These are phyloP conservation scores for Coelopa pilipes DNA, from an alignment of 2,888 invertebrate genomes.

Conservation along the genomic window DNA sequence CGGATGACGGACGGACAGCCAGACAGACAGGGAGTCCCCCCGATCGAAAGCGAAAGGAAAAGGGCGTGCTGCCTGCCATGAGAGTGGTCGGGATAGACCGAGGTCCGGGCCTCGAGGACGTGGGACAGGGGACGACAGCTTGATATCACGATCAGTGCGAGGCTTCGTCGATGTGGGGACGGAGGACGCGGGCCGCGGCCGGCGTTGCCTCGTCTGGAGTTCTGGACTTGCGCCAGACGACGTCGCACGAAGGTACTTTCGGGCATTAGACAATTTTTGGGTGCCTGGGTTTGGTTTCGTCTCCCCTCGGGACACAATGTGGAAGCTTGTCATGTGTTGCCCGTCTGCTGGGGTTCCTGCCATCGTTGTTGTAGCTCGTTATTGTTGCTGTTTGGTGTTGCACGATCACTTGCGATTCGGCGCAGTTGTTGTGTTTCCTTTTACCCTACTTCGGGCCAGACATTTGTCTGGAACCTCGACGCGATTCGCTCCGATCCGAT, in stretches of 20 bases:
- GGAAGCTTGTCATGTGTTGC: conserved; percentile 31
- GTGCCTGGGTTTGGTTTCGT: neutral
- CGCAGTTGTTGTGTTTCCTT: neutral
- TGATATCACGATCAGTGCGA: too few species aligned
- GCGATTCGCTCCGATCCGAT: neutral
- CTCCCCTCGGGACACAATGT: conserved; percentile 14
- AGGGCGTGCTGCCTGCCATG: neutral
- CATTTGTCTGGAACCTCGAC: conserved; percentile 19
- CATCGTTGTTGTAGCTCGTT: neutral
- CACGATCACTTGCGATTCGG: conserved; percentile 13
- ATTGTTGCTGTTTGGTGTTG: conserved; percentile 11
- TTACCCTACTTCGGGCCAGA: conserved; percentile 13
- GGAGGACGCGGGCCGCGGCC: neutral
- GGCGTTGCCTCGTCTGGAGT: conserved; percentile 1
- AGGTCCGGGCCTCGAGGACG: neutral
- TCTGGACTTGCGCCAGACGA: neutral
- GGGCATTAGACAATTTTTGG: conserved; percentile 28
- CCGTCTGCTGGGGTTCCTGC: conserved; percentile 12
- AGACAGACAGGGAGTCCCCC: neutral
- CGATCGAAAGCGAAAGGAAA: neutral
- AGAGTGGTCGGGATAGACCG: neutral
- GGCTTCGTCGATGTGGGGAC: too few species aligned
- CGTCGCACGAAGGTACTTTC: conserved; percentile 12
- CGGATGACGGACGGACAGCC: neutral
- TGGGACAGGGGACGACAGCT: too few species aligned